A percentile compares a stretch with the other conserved stretches of the same genome.
Evolutionary conservation across 1,140 invertebrate species (phyloP).

Genomic region (Camponotus vicinus): DNA sequence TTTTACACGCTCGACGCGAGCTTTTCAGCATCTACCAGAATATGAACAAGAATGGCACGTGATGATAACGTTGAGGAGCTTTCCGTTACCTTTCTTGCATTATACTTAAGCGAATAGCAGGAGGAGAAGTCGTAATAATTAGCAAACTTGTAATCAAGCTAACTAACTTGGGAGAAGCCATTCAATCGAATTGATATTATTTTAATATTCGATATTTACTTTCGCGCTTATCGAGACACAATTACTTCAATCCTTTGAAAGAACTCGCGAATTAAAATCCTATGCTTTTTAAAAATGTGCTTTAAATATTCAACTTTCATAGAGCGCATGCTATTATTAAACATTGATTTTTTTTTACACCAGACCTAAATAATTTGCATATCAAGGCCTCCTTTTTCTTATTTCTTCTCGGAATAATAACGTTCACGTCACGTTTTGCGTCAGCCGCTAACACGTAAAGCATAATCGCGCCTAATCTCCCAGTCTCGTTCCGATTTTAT

Average conservation of each 20-base stretch:
- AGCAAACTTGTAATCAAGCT: conserved; percentile 15
- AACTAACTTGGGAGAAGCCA: not conserved
- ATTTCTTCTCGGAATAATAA: not conserved
- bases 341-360: not conserved
- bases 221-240: not conserved
- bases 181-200: not conserved
- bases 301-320: not conserved
- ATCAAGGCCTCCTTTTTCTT: not conserved
- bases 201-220: not conserved
- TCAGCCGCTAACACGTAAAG: conserved; percentile 16
- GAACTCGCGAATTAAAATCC: not conserved
- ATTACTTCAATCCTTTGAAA: not conserved
- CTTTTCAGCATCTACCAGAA: conserved; percentile 49
- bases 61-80: conserved; percentile 66
- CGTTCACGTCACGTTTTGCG: conserved; percentile 24
- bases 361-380: not conserved
- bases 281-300: not conserved
- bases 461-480: conserved; percentile 27
- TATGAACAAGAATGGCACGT: conserved; percentile 59
- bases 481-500: conserved; percentile 21
- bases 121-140: conserved; percentile 9
- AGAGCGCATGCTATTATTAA: not conserved
- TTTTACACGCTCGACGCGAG: conserved; percentile 52
- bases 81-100: conserved; percentile 42
- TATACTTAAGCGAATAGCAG: conserved; percentile 27